A percentile compares a stretch with the other conserved stretches of the same genome.
phyloP scores from a whole-genome alignment of 2,113 vertebrate genomes.

The Elgaria multicarinata region DNA sequence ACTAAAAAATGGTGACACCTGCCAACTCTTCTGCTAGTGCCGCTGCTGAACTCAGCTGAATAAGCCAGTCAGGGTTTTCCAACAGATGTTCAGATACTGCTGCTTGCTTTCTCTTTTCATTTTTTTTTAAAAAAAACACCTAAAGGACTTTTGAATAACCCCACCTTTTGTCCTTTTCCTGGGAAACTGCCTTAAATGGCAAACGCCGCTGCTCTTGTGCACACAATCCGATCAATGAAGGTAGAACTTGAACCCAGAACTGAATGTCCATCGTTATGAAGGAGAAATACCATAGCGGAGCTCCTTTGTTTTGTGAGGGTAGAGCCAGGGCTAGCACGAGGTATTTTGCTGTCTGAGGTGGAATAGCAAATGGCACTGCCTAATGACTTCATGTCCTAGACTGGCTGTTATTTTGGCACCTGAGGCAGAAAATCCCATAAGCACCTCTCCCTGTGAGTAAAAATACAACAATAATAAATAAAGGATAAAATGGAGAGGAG shows the following conservation, averaged over 20 bases:
- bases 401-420: not conserved
- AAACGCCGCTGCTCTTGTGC: not conserved
- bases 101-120: constrained; percentile 43
- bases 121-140: constrained; percentile 41
- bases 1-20: constrained; percentile 70
- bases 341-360: not conserved
- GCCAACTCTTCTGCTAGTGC: constrained; percentile 64
- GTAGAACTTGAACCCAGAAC: constrained; percentile 14
- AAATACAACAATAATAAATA: not conserved
- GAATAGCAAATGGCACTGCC: not conserved
- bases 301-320: constrained; percentile 28
- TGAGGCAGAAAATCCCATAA: not conserved
- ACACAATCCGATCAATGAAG: not conserved
- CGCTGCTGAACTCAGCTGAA: constrained; percentile 79
- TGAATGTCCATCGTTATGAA: not conserved
- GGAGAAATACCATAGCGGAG: not conserved
- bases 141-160: not conserved
- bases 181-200: constrained; percentile 8
- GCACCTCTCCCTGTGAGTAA: not conserved
- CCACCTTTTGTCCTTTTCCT: not conserved
- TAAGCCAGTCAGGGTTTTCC: constrained; percentile 58
- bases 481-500: no score
- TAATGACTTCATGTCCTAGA: no score
- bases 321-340: not conserved
- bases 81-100: constrained; percentile 75